Percentiles rank a stretch among this genome's conserved stretches.
Conservation (phyloP, 2,888 invertebrate species). For the Synergus japonicus region DNA sequence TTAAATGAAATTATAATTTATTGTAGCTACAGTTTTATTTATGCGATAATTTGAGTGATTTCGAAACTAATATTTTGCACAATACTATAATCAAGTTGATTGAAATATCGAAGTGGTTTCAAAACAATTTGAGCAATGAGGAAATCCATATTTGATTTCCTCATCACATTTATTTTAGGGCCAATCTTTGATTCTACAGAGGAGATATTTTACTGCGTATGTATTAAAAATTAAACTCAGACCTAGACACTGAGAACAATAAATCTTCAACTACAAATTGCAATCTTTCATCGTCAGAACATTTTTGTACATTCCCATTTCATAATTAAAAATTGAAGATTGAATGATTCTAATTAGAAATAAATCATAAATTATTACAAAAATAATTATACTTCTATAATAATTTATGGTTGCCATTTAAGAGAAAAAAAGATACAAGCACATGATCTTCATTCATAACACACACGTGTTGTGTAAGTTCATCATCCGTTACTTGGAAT, state of each 20-base stretch:
- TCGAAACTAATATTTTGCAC: background rate
- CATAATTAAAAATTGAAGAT: background rate
- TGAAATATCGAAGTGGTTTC: background rate
- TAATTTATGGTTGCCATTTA: constrained; percentile 25
- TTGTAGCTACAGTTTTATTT: background rate
- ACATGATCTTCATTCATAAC: background rate
- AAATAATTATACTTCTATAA: background rate
- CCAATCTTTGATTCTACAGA: background rate
- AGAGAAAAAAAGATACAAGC: background rate
- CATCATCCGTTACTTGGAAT: constrained; percentile 26
- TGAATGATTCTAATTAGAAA: background rate
- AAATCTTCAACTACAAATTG: background rate
- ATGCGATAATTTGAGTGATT: background rate
- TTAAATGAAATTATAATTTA: background rate
- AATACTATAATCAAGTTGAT: background rate
- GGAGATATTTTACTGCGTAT: background rate
- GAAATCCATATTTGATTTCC: background rate
- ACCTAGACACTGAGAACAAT: background rate
- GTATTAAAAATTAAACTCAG: background rate
- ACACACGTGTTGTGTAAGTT: background rate
- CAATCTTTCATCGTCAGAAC: background rate
- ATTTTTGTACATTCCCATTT: background rate
- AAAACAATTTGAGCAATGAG: background rate
- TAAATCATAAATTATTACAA: background rate
- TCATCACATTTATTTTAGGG: background rate